phyloP scores from a whole-genome alignment of 2,888 invertebrate genomes.

The Criorhina ranunculi region DNA sequence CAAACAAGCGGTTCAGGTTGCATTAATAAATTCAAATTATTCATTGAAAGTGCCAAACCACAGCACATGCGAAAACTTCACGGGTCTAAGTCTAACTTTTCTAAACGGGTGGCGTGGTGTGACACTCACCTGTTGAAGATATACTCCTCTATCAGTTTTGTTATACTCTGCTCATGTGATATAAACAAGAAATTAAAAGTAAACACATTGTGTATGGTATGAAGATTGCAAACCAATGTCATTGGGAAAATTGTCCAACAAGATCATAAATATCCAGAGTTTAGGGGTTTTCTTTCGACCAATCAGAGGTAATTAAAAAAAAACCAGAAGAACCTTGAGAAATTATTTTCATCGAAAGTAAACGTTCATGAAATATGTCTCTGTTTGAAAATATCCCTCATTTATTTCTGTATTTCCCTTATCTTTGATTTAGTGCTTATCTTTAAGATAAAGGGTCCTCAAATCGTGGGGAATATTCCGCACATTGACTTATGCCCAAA shows the following conservation, averaged over 20 bases:
- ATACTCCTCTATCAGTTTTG: too few relatives aligned
- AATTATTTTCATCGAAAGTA: neutral
- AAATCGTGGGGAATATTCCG: neutral
- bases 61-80: neutral
- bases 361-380: neutral
- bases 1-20: neutral
- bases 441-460: constrained; percentile 7
- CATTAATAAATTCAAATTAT: neutral
- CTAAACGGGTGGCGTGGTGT: neutral
- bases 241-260: neutral
- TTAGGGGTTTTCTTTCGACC: neutral
- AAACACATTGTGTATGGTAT: too few relatives aligned
- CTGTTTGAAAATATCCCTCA: neutral
- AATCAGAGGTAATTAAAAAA: neutral
- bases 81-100: neutral
- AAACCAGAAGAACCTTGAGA: constrained; percentile 5
- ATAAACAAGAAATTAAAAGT: neutral
- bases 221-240: neutral
- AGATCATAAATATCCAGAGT: neutral
- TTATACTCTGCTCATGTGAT: neutral
- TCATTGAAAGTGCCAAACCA: neutral
- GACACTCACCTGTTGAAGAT: too few relatives aligned
- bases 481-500: constrained; percentile 5
- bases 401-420: constrained; percentile 7
- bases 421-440: constrained; percentile 9